phyloP scores from a whole-genome alignment of 2,113 vertebrate genomes.

The Pseudonaja textilis region DNA sequence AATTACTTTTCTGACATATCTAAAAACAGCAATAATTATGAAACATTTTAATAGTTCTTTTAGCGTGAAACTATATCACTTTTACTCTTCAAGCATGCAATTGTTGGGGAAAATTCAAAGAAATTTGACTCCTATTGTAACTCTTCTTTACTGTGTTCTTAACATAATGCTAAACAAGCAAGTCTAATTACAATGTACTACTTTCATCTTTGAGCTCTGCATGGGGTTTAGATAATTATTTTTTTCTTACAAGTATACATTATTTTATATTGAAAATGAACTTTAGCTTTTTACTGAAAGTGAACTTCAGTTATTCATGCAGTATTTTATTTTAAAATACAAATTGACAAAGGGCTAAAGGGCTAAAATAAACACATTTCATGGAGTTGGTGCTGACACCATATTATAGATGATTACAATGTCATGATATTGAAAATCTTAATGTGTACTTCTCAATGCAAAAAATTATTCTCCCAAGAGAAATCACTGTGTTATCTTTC shows the following conservation, averaged over 20 bases:
- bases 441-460: background rate
- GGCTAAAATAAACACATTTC: background rate
- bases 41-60: background rate
- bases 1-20: background rate
- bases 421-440: background rate
- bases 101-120: background rate
- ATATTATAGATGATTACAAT: background rate
- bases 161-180: background rate
- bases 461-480: background rate
- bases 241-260: background rate
- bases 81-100: background rate
- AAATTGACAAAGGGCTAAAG: background rate
- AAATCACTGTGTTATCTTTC: background rate
- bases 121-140: background rate
- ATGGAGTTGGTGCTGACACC: background rate
- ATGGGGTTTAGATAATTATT: background rate
- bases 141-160: background rate
- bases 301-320: background rate
- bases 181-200: background rate
- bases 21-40: background rate
- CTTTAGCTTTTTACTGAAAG: background rate
- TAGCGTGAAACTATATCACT: background rate
- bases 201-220: background rate
- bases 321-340: slow-evolving; percentile 11
- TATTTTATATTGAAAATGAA: slow-evolving; percentile 9